Conservation (phyloP, 2,113 vertebrate genomes). For the Chloroceryle aenea region DNA sequence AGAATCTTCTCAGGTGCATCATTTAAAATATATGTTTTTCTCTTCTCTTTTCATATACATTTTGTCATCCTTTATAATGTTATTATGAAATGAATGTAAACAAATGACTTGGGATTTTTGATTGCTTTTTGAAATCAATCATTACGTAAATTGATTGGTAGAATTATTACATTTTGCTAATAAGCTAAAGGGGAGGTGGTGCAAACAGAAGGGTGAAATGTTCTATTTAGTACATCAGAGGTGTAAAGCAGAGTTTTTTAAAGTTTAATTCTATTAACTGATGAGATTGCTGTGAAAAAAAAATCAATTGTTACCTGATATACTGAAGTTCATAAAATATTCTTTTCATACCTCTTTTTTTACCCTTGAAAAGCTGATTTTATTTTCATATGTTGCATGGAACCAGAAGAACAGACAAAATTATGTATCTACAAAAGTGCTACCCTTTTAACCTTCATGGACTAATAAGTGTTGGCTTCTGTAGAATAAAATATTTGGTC, state of each 20-base stretch:
- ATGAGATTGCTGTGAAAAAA: neutral
- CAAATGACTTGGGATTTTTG: neutral
- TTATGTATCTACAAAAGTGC: neutral
- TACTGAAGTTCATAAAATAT: neutral
- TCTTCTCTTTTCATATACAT: neutral
- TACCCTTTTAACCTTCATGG: neutral
- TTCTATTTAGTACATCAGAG: neutral
- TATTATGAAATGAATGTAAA: neutral
- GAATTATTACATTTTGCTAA: neutral
- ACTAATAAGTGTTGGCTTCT: neutral
- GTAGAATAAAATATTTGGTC: neutral
- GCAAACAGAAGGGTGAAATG: neutral
- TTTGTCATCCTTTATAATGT: neutral
- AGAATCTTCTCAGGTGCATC: neutral
- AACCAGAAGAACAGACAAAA: neutral
- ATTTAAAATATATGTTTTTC: neutral
- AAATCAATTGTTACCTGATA: neutral
- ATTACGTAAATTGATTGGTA: neutral
- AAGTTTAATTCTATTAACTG: neutral
- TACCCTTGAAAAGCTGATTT: neutral
- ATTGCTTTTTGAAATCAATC: neutral
- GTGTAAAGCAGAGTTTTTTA: neutral
- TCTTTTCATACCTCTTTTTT: neutral
- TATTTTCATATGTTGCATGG: neutral
- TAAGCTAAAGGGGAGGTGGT: neutral